Evolutionary conservation across 92 coral and sea anemone species (phyloP).

Genomic region (Hydrozoanthus gracilis): DNA sequence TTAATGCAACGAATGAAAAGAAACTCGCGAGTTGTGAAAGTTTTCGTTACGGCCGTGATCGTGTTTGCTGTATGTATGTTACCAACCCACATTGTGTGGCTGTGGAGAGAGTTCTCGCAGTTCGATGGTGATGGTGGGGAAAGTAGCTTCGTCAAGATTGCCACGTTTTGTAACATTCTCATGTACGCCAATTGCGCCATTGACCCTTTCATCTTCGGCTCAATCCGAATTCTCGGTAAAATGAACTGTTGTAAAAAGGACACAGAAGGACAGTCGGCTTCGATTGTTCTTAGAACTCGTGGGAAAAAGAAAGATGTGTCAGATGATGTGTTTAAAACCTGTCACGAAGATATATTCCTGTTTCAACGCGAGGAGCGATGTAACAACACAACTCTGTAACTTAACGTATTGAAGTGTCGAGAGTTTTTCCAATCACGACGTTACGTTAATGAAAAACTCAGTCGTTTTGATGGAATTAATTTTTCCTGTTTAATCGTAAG

Average conservation of each 20-base stretch:
- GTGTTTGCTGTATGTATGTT: conserved; percentile 89
- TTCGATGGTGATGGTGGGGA: conserved; percentile 41
- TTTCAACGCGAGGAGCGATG: neutral
- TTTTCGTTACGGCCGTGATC: conserved; percentile 81
- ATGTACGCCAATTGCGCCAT: conserved; percentile 84
- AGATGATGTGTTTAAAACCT: neutral
- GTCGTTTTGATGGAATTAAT: no score
- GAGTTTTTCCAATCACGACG: neutral
- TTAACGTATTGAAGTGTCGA: neutral
- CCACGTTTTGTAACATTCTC: conserved; percentile 74
- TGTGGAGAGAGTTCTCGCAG: conserved; percentile 77
- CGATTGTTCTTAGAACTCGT: conserved; percentile 28
- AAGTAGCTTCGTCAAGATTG: conserved; percentile 60
- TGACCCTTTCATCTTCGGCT: conserved; percentile 90
- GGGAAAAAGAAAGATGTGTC: neutral
- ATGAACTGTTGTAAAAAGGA: conserved; percentile 6
- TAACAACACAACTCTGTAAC: neutral
- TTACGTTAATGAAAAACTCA: no score
- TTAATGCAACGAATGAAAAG: conserved; percentile 61
- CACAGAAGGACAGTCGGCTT: neutral
- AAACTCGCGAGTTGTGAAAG: conserved; percentile 79
- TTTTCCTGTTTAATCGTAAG: neutral
- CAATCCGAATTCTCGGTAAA: conserved; percentile 39
- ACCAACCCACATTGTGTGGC: conserved; percentile 88
- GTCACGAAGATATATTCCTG: neutral